phyloP scores from a whole-genome alignment of 2,888 invertebrate genomes.

The Drosophila tripunctata region DNA sequence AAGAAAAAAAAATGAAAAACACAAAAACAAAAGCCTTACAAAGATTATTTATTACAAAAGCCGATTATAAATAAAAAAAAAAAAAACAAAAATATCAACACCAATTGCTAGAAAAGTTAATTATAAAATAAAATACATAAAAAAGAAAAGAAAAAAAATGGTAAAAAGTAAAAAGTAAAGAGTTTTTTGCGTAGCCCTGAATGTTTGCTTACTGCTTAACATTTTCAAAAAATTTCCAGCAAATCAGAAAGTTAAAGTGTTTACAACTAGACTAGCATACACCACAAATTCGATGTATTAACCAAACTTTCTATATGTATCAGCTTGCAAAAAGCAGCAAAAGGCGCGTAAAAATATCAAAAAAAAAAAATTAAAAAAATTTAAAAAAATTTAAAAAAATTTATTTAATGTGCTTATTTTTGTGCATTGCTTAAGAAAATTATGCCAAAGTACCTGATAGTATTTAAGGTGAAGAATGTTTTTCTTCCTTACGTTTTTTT shows the following conservation, averaged over 20 bases:
- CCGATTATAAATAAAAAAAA: slow-evolving; percentile 5
- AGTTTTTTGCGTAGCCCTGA: slow-evolving; percentile 39
- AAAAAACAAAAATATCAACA: slow-evolving; percentile 14
- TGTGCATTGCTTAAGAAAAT: slow-evolving; percentile 52
- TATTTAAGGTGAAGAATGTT: slow-evolving; percentile 61
- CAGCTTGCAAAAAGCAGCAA: slow-evolving; percentile 16
- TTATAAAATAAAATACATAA: background rate
- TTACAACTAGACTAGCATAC: slow-evolving; percentile 16
- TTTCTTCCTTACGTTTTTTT: slow-evolving; percentile 36
- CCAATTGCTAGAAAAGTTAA: slow-evolving; percentile 17
- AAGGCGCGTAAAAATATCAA: slow-evolving; percentile 4
- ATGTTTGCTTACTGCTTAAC: slow-evolving; percentile 21
- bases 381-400: slow-evolving; percentile 3
- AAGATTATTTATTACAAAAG: slow-evolving; percentile 52
- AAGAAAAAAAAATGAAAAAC: slow-evolving; percentile 7
- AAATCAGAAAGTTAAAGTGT: slow-evolving; percentile 29
- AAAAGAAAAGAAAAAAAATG: slow-evolving; percentile 10
- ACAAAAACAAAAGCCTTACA: slow-evolving; percentile 56
- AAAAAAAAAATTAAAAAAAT: slow-evolving; percentile 3
- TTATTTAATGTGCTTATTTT: slow-evolving; percentile 29
- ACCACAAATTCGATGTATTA: background rate
- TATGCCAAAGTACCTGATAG: slow-evolving; percentile 83
- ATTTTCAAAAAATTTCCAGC: background rate
- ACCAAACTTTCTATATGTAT: slow-evolving; percentile 9
- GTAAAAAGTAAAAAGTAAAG: background rate